These are phyloP conservation scores for Megathymus violae DNA, from an alignment of 1,140 invertebrate genomes.

Conservation along the genomic window DNA sequence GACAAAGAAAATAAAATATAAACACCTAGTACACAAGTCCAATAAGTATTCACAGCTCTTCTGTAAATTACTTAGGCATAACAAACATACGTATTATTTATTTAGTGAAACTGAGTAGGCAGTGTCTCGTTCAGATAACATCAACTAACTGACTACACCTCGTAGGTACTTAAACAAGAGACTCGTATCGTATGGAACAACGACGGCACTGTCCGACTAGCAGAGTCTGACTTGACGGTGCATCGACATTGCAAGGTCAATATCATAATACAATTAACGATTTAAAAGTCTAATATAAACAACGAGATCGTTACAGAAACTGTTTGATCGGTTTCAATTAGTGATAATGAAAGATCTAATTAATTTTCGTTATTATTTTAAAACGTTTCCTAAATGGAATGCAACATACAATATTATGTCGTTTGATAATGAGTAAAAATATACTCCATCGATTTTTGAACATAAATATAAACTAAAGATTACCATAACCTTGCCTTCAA, in stretches of 20 bases:
- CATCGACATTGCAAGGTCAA: slow-evolving; percentile 41
- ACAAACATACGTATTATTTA: slow-evolving; percentile 9
- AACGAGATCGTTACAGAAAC: too few species aligned
- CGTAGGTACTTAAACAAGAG: slow-evolving; percentile 1
- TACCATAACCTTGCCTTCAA: too few species aligned
- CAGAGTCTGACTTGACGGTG: slow-evolving; percentile 36
- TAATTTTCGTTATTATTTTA: too few species aligned
- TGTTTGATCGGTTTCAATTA: too few species aligned
- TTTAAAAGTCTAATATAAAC: too few species aligned
- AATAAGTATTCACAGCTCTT: not conserved
- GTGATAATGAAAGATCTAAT: too few species aligned
- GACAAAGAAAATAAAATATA: slow-evolving; percentile 1
- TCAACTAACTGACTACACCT: slow-evolving; percentile 11
- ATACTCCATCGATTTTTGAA: too few species aligned
- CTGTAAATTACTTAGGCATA: not conserved
- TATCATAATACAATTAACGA: slow-evolving; percentile 16
- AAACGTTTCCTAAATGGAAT: too few species aligned
- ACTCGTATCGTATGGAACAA: slow-evolving; percentile 27
- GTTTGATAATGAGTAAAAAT: too few species aligned
- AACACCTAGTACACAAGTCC: not conserved
- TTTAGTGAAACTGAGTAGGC: slow-evolving; percentile 3
- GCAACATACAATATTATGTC: too few species aligned
- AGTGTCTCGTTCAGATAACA: slow-evolving; percentile 16
- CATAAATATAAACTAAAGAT: too few species aligned
- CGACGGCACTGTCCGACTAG: slow-evolving; percentile 27